Conservation (phyloP, 2,113 vertebrate species). For the Varanus salvator region DNA sequence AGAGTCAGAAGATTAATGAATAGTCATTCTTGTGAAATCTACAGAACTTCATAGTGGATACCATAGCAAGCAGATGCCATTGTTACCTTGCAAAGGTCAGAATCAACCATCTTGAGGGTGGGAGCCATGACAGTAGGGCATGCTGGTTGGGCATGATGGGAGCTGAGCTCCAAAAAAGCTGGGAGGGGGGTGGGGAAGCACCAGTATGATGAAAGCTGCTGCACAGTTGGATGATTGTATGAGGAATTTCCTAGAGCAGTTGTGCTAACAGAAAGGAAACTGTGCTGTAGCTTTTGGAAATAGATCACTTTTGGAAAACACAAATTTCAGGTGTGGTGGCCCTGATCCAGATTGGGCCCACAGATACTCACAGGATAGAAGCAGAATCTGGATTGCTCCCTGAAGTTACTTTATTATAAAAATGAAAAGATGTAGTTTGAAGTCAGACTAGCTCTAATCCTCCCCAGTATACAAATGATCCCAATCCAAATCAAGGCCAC, state of each 20-base stretch:
- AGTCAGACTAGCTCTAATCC: background rate
- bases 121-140: background rate
- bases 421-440: background rate
- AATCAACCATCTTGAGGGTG: background rate
- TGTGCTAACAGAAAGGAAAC: background rate
- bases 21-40: constrained; percentile 3
- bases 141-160: too few species aligned
- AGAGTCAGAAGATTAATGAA: constrained; percentile 26
- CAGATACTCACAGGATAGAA: too few species aligned
- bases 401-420: background rate
- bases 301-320: background rate
- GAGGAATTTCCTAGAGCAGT: background rate
- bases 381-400: too few species aligned
- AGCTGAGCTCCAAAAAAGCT: too few species aligned
- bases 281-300: background rate
- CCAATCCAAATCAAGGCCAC: too few species aligned
- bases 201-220: too few species aligned
- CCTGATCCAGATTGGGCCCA: too few species aligned
- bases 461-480: too few species aligned
- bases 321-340: too few species aligned
- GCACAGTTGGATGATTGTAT: background rate
- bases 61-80: background rate
- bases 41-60: background rate
- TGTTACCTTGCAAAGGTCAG: background rate
- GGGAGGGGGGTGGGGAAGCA: too few species aligned